Base-by-base conservation (phyloP, 2,888 invertebrate species). In the Mythimna albipuncta region DNA sequence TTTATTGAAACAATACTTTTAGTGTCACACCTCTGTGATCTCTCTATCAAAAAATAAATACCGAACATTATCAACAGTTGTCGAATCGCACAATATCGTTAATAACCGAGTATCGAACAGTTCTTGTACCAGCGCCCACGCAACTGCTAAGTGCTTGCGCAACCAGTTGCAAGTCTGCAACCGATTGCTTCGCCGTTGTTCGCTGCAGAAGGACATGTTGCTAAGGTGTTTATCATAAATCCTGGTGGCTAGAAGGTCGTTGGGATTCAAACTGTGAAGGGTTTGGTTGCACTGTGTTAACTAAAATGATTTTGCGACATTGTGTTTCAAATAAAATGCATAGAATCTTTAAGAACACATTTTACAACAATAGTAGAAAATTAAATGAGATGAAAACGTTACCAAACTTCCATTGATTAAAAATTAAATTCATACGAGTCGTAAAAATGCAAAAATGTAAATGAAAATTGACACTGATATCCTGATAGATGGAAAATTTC, bases 81-180 rank as follows among this genome's bases (percentile, higher is more conserved):
- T 47, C 1, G 11, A 16, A 19, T n/a, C 2, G 7, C 26, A 62
- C 58, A 32, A 77, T 74, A 67, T 68, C 62, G 52, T 62, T 74
- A 69, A 69, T 73, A 76, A 57, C n/a, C 57, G 50, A 32, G 50
- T 71, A 75, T 72, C 55, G 62, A 65, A 57, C 61, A 47, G 52
- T 13, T 64, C 44, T 70, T 52, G 77, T 64, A 19, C 54, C 16
- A 10, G 67, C 69, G 50, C 85, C 83, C 70, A 83, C 83, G 64
- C 41, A 32, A 10, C 66, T 32, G 35, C 57, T 73, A 72, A 82
- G 72, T 78, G 78, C 75, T 79, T 72, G 62, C 64, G 50, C 79
- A 73, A 72, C 59, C 68, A 75, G 70, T 72, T 70, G 84, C 84
- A 72, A 50, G 62, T 62, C 38, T 57, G 41, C 62, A 71, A 64